Percentiles rank a stretch among this genome's conserved stretches.
Conservation (phyloP, 2,113 vertebrate species). For the Nematolebias whitei region DNA sequence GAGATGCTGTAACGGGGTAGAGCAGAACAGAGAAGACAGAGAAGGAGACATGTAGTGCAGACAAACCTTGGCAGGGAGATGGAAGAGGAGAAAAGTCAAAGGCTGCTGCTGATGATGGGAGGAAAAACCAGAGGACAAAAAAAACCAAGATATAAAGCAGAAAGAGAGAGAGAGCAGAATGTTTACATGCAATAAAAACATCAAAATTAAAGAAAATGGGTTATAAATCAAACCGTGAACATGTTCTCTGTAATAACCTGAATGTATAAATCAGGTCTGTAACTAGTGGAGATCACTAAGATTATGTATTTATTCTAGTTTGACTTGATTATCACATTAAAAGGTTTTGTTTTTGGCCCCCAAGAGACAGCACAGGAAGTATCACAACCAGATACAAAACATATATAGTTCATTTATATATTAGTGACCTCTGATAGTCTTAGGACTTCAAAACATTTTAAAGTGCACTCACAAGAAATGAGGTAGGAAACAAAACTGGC, state of each 20-base stretch:
- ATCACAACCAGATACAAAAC: background rate
- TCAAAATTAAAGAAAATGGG: constrained; percentile 10
- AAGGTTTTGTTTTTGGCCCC: background rate
- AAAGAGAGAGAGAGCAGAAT: background rate
- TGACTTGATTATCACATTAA: background rate
- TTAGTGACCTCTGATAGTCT: background rate
- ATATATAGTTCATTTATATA: background rate
- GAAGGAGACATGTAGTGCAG: constrained; percentile 12
- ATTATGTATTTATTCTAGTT: constrained; percentile 2
- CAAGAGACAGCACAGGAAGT: background rate
- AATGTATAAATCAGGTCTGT: constrained; percentile 5
- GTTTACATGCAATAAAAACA: constrained; percentile 12
- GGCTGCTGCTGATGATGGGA: background rate
- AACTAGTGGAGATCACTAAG: background rate
- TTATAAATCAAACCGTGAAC: background rate
- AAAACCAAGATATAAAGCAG: constrained; percentile 15
- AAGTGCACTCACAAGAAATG: constrained; percentile 1
- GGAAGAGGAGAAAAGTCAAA: constrained; percentile 31
- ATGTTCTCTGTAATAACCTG: background rate
- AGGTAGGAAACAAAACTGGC: constrained; percentile 8
- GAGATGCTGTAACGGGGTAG: constrained; percentile 51
- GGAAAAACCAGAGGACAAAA: constrained; percentile 9
- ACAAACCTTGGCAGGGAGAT: constrained; percentile 18
- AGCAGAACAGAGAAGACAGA: constrained; percentile 41
- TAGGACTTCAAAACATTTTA: background rate